These are phyloP conservation scores for Netelia inedita DNA, from an alignment of 2,888 invertebrate genomes.

Conservation along the genomic window DNA sequence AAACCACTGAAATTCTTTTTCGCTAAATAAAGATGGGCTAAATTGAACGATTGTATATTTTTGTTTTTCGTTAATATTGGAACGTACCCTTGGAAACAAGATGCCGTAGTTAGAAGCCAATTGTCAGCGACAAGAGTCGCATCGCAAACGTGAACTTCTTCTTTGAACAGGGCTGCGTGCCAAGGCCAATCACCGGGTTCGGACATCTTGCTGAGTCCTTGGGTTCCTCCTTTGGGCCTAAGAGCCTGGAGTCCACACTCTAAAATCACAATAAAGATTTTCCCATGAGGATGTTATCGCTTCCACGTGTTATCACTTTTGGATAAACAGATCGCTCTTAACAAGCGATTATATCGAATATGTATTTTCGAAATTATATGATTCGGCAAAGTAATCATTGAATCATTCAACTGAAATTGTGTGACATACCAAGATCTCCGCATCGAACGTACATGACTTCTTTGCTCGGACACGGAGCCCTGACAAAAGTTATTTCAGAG, in stretches of 20 bases:
- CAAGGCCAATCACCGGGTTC: slow-evolving; percentile 97
- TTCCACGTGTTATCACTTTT: background rate
- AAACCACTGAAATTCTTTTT: too few relatives aligned
- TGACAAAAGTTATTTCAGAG: slow-evolving; percentile 92
- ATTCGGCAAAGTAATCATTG: background rate
- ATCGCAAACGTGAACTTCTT: slow-evolving; percentile 95
- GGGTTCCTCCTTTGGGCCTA: slow-evolving; percentile 85
- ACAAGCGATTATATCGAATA: too few relatives aligned
- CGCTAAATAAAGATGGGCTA: background rate
- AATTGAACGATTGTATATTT: slow-evolving; percentile 21
- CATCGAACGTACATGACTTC: slow-evolving; percentile 93
- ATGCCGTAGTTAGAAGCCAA: slow-evolving; percentile 95
- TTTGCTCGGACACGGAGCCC: slow-evolving; percentile 90
- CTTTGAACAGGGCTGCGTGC: slow-evolving; percentile 93
- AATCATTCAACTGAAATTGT: slow-evolving; percentile 1
- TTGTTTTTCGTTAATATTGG: background rate
- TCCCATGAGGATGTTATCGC: too few relatives aligned
- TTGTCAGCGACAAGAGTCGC: slow-evolving; percentile 92
- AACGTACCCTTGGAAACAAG: slow-evolving; percentile 91
- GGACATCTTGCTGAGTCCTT: slow-evolving; percentile 90
- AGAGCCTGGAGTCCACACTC: slow-evolving; percentile 90
- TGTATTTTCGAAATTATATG: too few relatives aligned
- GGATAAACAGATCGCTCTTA: background rate
- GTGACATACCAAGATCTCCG: slow-evolving; percentile 89
- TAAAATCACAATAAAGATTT: slow-evolving; percentile 73